Base-by-base conservation (phyloP, 30 jellyfish, hydroid and myxozoan genomes). In the Catostylus mosaicus region DNA sequence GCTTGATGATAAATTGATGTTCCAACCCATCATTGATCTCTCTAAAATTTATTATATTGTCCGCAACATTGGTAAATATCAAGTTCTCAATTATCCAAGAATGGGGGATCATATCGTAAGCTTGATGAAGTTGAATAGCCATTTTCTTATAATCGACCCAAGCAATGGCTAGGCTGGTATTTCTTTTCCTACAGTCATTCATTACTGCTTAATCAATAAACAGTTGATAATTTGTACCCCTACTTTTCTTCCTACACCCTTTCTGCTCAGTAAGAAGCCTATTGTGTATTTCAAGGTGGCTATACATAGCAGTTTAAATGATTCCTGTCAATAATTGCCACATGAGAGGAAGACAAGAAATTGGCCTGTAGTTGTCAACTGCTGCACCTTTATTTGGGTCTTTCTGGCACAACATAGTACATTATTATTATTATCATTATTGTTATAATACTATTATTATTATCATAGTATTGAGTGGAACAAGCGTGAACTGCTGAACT, bases 151-250 rank as follows among this genome's bases (percentile, higher is more conserved):
- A 66, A 66, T 66, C 78, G 22, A 23, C 57, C 64, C 10, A 66
- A 3, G 78, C 78, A 65, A 66, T 23, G 16, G 67, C 78, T 22
- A 66, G 78, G 8, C n/a, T 66, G 72, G 72, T 59, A 59, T 66
- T 9, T 0, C 54, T 32, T 66, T 66, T 66, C 82, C 0, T 18
- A 40, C 0, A 14, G 12, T 69, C 82, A 32, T 69, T 32, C 82
- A 0, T 0, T 26, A 0, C 82, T 26, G 82, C 22, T 27, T 66
- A 8, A 32, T 66, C 78, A 23, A 66, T 66, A 3, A 66, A 22
- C 61, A 66, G 57, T 69, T 69, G 77, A 69, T 69, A 77, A 10
- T 30, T 69, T 40, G 82, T 69, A 7, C 82, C 65, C 65, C 82
- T 30, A 69, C 82, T 69, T 40, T 26, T 24, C 62, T 40, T 32